These are phyloP conservation scores for Petrocephalus schoutedeni DNA, from an alignment of 2,797 vertebrate species.

Conservation along the genomic window DNA sequence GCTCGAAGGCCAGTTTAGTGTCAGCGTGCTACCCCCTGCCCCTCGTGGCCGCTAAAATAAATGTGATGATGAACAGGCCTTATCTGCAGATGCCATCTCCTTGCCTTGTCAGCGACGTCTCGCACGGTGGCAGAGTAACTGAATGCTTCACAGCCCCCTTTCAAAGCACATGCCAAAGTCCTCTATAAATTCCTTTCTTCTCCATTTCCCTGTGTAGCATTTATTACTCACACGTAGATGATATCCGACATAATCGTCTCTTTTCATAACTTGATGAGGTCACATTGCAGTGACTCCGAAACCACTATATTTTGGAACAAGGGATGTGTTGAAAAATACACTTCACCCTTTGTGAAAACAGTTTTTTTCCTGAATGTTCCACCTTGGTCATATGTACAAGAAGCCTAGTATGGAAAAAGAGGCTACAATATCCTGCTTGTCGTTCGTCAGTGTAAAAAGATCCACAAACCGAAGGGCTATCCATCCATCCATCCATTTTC, in stretches of 20 bases:
- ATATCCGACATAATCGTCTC: conserved; percentile 52
- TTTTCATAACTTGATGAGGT: conserved; percentile 44
- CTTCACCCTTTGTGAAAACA: conserved; percentile 38
- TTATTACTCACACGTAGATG: conserved; percentile 62
- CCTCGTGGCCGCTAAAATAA: conserved; percentile 34
- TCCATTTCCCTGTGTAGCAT: conserved; percentile 57
- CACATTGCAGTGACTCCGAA: conserved; percentile 55
- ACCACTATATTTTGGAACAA: conserved; percentile 44
- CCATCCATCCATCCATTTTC: no score
- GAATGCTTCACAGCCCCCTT: conserved; percentile 48
- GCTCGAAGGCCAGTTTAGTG: conserved; percentile 20
- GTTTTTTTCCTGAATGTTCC: conserved; percentile 28
- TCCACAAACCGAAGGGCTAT: not conserved
- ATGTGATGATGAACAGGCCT: conserved; percentile 60
- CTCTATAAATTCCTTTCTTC: conserved; percentile 54
- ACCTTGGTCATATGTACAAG: conserved; percentile 15
- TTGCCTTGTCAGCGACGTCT: conserved; percentile 59
- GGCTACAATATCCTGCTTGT: not conserved
- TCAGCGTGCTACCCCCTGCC: not conserved
- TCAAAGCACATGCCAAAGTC: conserved; percentile 54
- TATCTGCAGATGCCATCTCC: conserved; percentile 67
- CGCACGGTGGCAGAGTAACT: conserved; percentile 53
- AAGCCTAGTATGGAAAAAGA: not conserved
- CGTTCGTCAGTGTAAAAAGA: not conserved
- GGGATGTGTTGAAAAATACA: conserved; percentile 50